phyloP scores from a whole-genome alignment of 2,113 vertebrate species.

The Rhizomys pruinosus region DNA sequence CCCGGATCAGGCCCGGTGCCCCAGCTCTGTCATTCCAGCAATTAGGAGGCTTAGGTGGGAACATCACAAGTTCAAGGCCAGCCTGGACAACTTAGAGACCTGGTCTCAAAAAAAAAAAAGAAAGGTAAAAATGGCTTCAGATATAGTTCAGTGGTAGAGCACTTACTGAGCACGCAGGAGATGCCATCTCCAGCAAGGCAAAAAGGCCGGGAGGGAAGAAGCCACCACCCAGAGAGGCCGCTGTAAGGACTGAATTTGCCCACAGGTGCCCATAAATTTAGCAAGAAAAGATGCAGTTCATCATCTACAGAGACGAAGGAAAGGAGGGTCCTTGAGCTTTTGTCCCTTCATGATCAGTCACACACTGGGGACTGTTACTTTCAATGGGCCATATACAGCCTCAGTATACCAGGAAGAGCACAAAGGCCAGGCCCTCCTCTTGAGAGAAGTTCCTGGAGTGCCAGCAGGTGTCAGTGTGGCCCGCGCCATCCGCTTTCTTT shows the following conservation, averaged over 20 bases:
- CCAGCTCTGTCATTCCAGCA: not conserved
- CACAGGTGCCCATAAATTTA: not conserved
- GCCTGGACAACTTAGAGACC: not conserved
- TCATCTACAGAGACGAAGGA: no score
- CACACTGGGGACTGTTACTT: not conserved
- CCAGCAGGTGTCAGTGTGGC: slow-evolving; percentile 89
- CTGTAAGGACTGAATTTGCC: not conserved
- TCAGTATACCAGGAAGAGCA: not conserved
- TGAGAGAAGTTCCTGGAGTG: slow-evolving; percentile 68
- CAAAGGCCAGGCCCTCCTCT: slow-evolving; percentile 43
- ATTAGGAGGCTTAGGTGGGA: not conserved
- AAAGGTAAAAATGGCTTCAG: not conserved
- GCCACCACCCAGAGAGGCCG: not conserved
- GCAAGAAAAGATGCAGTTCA: not conserved
- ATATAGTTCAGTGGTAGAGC: not conserved
- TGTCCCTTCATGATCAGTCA: not conserved
- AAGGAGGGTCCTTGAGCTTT: not conserved
- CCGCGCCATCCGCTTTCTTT: slow-evolving; percentile 78
- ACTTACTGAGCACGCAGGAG: not conserved
- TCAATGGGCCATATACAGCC: not conserved
- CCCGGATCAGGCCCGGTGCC: not conserved
- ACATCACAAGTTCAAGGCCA: not conserved
- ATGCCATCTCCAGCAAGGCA: not conserved
- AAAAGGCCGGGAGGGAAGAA: not conserved
- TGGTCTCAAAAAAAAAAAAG: not conserved